Conservation (phyloP, 64 coral and sea anemone genomes). For the Porites australiensis region DNA sequence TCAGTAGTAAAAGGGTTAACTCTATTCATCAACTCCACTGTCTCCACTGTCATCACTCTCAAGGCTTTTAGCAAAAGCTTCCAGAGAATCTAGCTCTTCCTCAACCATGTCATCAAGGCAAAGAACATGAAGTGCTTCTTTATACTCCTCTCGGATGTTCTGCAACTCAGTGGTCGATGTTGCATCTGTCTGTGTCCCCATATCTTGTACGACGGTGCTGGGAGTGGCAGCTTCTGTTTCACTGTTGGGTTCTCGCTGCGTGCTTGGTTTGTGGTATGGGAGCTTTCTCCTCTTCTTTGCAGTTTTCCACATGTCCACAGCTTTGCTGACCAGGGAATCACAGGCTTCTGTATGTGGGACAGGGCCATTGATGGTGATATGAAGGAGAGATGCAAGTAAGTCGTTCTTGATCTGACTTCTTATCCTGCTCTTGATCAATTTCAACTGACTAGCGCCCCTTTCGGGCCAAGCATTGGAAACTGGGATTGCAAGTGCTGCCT, state of each 20-base stretch:
- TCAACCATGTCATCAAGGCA: conserved; percentile 55
- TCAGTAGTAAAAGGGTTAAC: not conserved
- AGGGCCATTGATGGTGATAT: too few relatives aligned
- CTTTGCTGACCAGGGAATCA: too few relatives aligned
- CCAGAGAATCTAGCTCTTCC: conserved; percentile 23
- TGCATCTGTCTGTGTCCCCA: conserved; percentile 36
- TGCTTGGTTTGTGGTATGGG: not conserved
- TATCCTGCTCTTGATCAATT: conserved; percentile 26
- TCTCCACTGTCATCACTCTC: conserved; percentile 58
- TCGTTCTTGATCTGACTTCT: too few relatives aligned
- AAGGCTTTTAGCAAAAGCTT: conserved; percentile 28
- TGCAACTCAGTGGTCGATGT: conserved; percentile 36
- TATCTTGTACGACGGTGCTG: conserved; percentile 1
- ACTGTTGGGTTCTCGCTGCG: conserved; percentile 18
- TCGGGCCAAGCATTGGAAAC: conserved; percentile 56
- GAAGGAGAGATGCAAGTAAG: too few relatives aligned
- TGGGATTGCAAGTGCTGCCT: conserved; percentile 23
- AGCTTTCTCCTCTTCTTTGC: conserved; percentile 37
- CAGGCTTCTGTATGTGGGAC: too few relatives aligned
- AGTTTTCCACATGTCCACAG: conserved; percentile 14
- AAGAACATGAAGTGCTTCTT: conserved; percentile 50
- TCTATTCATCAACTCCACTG: conserved; percentile 39
- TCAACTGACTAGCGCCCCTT: conserved; percentile 31
- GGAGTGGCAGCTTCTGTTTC: conserved; percentile 21
- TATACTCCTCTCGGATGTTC: conserved; percentile 40